Evolutionary conservation across 2,888 invertebrate genomes (phyloP).

Genomic region (Anticlea derivata): DNA sequence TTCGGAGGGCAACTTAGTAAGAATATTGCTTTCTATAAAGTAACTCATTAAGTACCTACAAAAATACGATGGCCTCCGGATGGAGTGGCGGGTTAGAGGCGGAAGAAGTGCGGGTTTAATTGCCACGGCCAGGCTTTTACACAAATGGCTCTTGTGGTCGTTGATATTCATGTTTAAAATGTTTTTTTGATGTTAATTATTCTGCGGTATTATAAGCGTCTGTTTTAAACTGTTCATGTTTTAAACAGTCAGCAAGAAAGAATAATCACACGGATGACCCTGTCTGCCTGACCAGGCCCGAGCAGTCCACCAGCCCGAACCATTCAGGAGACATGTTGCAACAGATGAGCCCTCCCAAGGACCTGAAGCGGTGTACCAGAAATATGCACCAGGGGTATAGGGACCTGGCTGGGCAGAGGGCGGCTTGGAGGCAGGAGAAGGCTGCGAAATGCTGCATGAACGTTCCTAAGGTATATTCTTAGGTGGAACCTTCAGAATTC

Average conservation of each 20-base stretch:
- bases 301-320: slow-evolving; percentile 24
- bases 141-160: too few relatives aligned
- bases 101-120: too few relatives aligned
- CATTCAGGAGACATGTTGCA: slow-evolving; percentile 38
- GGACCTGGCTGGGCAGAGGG: slow-evolving; percentile 13
- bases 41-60: too few relatives aligned
- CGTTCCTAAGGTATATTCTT: background rate
- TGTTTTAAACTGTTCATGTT: too few relatives aligned
- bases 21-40: background rate
- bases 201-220: too few relatives aligned
- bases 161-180: too few relatives aligned
- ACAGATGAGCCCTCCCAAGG: slow-evolving; percentile 23
- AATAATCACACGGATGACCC: slow-evolving; percentile 35
- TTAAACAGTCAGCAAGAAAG: slow-evolving; percentile 37
- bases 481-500: too few relatives aligned
- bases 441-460: slow-evolving; percentile 6
- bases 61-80: too few relatives aligned
- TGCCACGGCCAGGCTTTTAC: too few relatives aligned
- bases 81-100: too few relatives aligned
- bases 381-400: slow-evolving; percentile 9
- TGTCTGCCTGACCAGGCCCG: slow-evolving; percentile 34
- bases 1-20: slow-evolving; percentile 55
- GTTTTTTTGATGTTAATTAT: too few relatives aligned
- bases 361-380: slow-evolving; percentile 17
- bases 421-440: slow-evolving; percentile 17